Percentiles rank a stretch among this genome's conserved stretches.
phyloP scores from a whole-genome alignment of 2,113 vertebrate genomes.

The Atlantisia rogersi region DNA sequence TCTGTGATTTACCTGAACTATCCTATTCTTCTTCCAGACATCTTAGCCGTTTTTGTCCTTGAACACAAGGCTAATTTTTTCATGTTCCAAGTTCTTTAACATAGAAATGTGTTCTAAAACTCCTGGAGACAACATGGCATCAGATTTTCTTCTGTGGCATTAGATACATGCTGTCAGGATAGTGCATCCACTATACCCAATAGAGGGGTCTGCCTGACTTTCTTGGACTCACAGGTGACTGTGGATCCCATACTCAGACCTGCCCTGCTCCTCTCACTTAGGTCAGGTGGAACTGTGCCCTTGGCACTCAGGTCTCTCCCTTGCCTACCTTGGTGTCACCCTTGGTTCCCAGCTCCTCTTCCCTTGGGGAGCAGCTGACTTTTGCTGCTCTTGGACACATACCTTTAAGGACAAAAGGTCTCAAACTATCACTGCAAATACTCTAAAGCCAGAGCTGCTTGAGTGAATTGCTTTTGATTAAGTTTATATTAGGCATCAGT shows the following conservation, averaged over 20 bases:
- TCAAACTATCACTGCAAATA: not conserved
- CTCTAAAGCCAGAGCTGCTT: not conserved
- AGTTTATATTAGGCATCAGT: not conserved
- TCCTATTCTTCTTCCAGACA: not conserved
- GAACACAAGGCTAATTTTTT: not conserved
- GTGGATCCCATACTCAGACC: not conserved
- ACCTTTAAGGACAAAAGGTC: not conserved
- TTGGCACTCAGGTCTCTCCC: not conserved
- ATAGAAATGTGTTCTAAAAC: not conserved
- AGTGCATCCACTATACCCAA: rapidly evolving
- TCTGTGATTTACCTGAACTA: not conserved
- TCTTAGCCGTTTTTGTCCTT: not conserved
- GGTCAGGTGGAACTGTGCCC: not conserved
- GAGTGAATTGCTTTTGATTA: not conserved
- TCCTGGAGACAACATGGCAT: not conserved
- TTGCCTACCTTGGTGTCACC: not conserved
- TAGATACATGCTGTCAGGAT: not conserved
- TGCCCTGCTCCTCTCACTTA: not conserved
- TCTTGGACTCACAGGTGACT: not conserved
- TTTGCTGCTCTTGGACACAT: not conserved
- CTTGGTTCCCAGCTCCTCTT: not conserved
- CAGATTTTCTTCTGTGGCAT: not conserved
- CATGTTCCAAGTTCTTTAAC: not conserved
- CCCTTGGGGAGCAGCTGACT: not conserved
- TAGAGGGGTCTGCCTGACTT: not conserved